phyloP scores from a whole-genome alignment of 2,113 vertebrate species.

The Tetrao urogallus region DNA sequence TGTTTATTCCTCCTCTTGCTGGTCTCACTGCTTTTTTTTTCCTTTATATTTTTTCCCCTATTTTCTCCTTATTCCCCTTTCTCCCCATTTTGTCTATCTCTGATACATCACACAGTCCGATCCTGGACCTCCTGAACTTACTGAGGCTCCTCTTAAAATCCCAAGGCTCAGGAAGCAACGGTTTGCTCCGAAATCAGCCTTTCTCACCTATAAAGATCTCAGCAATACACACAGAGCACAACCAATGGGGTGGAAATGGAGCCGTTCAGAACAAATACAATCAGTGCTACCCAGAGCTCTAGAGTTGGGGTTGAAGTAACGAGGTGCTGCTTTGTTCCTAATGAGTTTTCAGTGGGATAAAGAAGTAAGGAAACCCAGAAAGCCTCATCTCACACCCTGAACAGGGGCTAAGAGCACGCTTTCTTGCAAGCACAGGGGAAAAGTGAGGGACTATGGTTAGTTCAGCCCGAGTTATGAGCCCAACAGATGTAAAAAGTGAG shows the following conservation, averaged over 20 bases:
- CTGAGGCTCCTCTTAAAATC: accelerated
- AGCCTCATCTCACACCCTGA: neutral
- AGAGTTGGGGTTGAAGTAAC: neutral
- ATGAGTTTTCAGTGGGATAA: neutral
- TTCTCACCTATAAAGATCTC: neutral
- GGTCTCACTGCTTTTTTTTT: neutral
- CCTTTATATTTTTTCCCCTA: neutral
- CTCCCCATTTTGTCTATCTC: accelerated
- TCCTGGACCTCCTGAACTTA: neutral
- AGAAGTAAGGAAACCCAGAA: accelerated
- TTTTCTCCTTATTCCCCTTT: neutral
- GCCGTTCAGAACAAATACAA: accelerated
- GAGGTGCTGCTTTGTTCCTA: neutral
- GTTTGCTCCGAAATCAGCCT: neutral
- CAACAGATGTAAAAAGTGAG: neutral
- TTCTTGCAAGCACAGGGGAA: no score
- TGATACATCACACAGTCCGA: neutral
- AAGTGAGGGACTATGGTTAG: neutral
- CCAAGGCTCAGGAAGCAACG: neutral
- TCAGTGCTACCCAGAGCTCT: neutral
- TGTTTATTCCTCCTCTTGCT: neutral
- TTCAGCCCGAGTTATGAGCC: neutral
- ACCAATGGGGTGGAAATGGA: neutral
- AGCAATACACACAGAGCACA: neutral
- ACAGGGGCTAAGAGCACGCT: neutral